phyloP scores from a whole-genome alignment of 37 sponge, comb jelly and placozoan species.

The Hormiphora californensis region DNA sequence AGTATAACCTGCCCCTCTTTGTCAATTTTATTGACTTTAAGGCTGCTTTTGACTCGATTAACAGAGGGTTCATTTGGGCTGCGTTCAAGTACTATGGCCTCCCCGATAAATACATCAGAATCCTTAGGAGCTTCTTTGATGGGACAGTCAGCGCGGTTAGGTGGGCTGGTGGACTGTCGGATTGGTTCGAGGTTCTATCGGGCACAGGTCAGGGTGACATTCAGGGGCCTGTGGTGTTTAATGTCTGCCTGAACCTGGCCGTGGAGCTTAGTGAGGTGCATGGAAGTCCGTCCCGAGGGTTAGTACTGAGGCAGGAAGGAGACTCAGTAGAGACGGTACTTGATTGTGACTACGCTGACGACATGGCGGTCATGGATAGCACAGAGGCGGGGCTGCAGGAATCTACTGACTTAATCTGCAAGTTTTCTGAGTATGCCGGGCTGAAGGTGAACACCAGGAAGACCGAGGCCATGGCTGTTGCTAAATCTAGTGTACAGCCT shows the following conservation, averaged over 20 bases:
- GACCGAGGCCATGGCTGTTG: neutral
- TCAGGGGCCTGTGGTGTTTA: neutral
- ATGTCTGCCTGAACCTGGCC: neutral
- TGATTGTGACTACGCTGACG: neutral
- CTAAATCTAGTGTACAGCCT: neutral
- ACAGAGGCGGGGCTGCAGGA: neutral
- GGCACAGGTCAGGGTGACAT: conserved; percentile 1
- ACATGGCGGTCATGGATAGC: neutral
- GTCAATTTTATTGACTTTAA: conserved; percentile 11
- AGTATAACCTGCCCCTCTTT: neutral
- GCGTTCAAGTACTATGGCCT: neutral
- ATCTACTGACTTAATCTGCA: neutral
- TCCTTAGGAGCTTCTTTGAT: neutral
- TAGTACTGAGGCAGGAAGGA: neutral
- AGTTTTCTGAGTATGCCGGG: neutral
- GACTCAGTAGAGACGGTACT: neutral
- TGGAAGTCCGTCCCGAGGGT: too few relatives aligned
- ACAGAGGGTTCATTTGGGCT: neutral
- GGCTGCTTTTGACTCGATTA: too few relatives aligned
- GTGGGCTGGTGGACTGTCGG: neutral
- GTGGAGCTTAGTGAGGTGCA: too few relatives aligned
- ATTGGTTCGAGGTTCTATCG: neutral
- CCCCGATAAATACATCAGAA: neutral
- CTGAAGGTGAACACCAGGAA: neutral
- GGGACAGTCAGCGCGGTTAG: neutral